A percentile compares a stretch with the other conserved stretches of the same genome.
Evolutionary conservation across 2,888 invertebrate genomes (phyloP).

Genomic region (Agriopis leucophaearia): DNA sequence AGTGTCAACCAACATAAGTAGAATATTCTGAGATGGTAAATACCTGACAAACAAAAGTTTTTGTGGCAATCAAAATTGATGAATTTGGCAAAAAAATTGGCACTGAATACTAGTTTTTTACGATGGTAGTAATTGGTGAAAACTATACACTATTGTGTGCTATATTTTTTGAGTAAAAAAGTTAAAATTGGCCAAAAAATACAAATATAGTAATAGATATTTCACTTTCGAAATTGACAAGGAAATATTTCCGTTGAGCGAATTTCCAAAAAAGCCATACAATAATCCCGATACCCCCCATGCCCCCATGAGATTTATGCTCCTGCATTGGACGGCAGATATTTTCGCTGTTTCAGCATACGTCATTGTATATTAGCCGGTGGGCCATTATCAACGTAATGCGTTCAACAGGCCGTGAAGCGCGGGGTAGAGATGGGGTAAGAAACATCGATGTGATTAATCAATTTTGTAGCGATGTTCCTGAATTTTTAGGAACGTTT

Average conservation of each 20-base stretch:
- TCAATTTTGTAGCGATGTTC: not conserved
- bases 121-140: not conserved
- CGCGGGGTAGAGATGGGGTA: constrained; percentile 29
- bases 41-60: not conserved
- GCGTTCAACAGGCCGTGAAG: constrained; percentile 50
- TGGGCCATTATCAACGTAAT: constrained; percentile 52
- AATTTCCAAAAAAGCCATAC: constrained; percentile 13
- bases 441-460: constrained; percentile 6
- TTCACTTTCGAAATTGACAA: constrained; percentile 2
- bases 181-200: not conserved
- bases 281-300: constrained; percentile 23
- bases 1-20: not conserved
- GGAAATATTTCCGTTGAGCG: constrained; percentile 11
- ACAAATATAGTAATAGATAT: not conserved
- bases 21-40: not conserved
- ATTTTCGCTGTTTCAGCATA: constrained; percentile 41
- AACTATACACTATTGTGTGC: not conserved
- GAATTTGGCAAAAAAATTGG: not conserved
- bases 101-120: not conserved
- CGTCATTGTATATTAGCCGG: constrained; percentile 54
- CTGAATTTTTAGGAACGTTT: not conserved
- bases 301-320: constrained; percentile 36
- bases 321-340: constrained; percentile 33
- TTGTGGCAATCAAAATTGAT: not conserved
- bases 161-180: not conserved